These are phyloP conservation scores for Drymonia ruficornis DNA, from an alignment of 2,888 invertebrate species.

Conservation along the genomic window DNA sequence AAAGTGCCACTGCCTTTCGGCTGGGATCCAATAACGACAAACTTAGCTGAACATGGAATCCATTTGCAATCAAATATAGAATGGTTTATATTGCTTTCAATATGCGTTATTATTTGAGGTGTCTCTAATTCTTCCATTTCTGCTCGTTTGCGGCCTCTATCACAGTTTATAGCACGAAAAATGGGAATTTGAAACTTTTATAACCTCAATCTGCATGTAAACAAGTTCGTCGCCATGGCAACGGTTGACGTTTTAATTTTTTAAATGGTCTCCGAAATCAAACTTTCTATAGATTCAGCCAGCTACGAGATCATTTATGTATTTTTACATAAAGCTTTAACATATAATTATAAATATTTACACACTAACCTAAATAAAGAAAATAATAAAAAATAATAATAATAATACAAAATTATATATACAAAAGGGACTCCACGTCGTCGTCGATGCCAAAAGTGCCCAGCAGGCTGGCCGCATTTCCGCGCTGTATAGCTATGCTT, in stretches of 20 bases:
- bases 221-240: slow-evolving; percentile 58
- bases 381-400: no score
- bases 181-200: neutral
- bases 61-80: slow-evolving; percentile 97
- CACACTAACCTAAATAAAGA: no score
- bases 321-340: no score
- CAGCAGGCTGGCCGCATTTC: no score
- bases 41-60: slow-evolving; percentile 97
- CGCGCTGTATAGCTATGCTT: no score
- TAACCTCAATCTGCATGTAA: slow-evolving; percentile 50
- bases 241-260: slow-evolving; percentile 29
- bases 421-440: no score
- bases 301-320: neutral
- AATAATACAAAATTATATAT: no score
- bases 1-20: slow-evolving; percentile 94
- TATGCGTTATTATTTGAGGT: slow-evolving; percentile 95
- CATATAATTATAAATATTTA: no score
- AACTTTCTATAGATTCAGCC: neutral
- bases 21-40: slow-evolving; percentile 94
- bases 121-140: slow-evolving; percentile 85
- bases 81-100: slow-evolving; percentile 92
- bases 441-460: no score
- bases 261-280: neutral
- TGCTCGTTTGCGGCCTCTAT: neutral
- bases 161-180: neutral